A percentile compares a stretch with the other conserved stretches of the same genome.
Evolutionary conservation across 1,140 invertebrate species (phyloP).

Genomic region (Homarus americanus): DNA sequence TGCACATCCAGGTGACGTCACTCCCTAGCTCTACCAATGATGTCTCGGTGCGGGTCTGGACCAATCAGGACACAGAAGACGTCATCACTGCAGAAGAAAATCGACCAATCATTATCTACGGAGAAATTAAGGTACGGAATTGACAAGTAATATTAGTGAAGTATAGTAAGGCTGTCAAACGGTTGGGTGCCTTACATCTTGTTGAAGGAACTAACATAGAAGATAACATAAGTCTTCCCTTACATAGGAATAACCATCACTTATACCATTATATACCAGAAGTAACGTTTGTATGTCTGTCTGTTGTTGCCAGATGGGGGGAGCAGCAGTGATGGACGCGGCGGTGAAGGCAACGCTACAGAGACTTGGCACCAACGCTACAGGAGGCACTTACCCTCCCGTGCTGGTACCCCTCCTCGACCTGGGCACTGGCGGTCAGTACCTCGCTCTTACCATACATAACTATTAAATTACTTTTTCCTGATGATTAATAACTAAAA

Average conservation of each 20-base stretch:
- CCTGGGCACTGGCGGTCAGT: slow-evolving; percentile 81
- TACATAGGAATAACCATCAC: too few species aligned
- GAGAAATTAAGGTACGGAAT: slow-evolving; percentile 75
- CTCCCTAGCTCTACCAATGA: slow-evolving; percentile 61
- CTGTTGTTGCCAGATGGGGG: slow-evolving; percentile 79
- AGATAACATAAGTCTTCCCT: too few species aligned
- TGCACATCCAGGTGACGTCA: slow-evolving; percentile 73
- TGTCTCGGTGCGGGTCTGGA: slow-evolving; percentile 72
- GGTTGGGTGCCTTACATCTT: too few species aligned
- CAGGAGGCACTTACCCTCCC: slow-evolving; percentile 77
- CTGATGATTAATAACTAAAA: too few species aligned
- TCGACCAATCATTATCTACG: slow-evolving; percentile 75
- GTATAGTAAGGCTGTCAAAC: too few species aligned
- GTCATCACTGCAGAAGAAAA: slow-evolving; percentile 43
- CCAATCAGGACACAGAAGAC: slow-evolving; percentile 56
- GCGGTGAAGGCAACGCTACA: slow-evolving; percentile 79
- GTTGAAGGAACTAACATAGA: too few species aligned
- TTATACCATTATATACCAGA: too few species aligned
- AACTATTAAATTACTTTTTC: too few species aligned
- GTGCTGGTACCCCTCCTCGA: slow-evolving; percentile 81
- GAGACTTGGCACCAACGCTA: slow-evolving; percentile 72
- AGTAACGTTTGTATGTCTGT: too few species aligned
- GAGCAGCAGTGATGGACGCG: slow-evolving; percentile 80
- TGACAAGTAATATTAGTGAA: too few species aligned
- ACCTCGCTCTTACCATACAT: too few species aligned